A percentile compares a stretch with the other conserved stretches of the same genome.
These are phyloP conservation scores for Schizotus pectinicornis DNA, from an alignment of 2,888 invertebrate species.

Conservation along the genomic window DNA sequence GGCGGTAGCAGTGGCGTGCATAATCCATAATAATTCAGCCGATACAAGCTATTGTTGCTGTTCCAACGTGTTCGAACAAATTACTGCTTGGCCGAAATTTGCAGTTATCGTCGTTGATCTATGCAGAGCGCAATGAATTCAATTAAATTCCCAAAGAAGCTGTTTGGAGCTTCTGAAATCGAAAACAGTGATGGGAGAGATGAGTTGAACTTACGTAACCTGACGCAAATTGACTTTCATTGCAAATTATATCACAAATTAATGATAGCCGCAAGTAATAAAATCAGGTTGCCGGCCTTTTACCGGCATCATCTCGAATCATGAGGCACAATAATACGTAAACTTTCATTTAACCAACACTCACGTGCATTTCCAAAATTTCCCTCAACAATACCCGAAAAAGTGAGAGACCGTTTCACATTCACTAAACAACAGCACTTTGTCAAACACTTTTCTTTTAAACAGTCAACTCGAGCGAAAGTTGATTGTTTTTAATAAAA, in stretches of 20 bases:
- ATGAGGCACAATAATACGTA: too few species aligned
- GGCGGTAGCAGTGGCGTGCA: slow-evolving; percentile 6
- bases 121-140: slow-evolving; percentile 1
- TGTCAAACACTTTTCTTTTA: slow-evolving; percentile 7
- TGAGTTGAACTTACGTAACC: too few species aligned
- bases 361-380: slow-evolving; percentile 15
- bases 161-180: too few species aligned
- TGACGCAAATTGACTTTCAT: slow-evolving; percentile 5
- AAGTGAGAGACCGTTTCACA: slow-evolving; percentile 15
- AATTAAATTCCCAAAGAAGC: not conserved
- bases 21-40: slow-evolving; percentile 12
- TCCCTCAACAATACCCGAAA: slow-evolving; percentile 8
- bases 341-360: not conserved
- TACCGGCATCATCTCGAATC: not conserved
- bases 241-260: slow-evolving; percentile 1
- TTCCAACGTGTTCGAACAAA: too few species aligned
- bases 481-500: slow-evolving; percentile 12
- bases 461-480: slow-evolving; percentile 13
- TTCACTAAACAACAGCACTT: slow-evolving; percentile 20
- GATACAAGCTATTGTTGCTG: too few species aligned
- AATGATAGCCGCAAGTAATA: not conserved
- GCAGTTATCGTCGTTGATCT: not conserved
- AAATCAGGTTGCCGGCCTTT: not conserved
- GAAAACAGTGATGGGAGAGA: too few species aligned
- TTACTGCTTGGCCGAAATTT: too few species aligned